Percentiles rank a stretch among this genome's conserved stretches.
Conservation (phyloP, 2,888 invertebrate genomes). For the Lagria hirta region DNA sequence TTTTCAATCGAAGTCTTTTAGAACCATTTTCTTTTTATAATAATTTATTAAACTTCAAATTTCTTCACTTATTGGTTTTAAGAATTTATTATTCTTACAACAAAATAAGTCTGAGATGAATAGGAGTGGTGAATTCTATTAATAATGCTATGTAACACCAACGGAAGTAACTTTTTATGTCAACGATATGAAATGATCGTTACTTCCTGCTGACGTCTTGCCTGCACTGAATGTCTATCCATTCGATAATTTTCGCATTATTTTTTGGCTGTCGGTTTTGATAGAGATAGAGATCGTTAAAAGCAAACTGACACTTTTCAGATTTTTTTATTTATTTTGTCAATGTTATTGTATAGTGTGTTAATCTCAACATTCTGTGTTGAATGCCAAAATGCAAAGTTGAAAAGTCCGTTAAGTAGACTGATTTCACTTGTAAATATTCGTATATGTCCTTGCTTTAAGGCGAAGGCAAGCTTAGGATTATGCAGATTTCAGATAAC, state of each 20-base stretch:
- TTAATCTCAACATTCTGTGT: slow-evolving; percentile 17
- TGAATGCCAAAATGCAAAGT: slow-evolving; percentile 16
- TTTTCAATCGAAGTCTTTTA: slow-evolving; percentile 37
- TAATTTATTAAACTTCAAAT: too few relatives aligned
- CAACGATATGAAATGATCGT: slow-evolving; percentile 36
- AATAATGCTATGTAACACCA: slow-evolving; percentile 15
- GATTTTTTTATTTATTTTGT: slow-evolving; percentile 13
- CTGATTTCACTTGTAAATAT: slow-evolving; percentile 53
- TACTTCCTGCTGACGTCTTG: slow-evolving; percentile 33
- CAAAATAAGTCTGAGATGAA: too few relatives aligned
- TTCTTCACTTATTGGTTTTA: too few relatives aligned
- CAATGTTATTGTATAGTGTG: too few relatives aligned
- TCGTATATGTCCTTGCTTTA: slow-evolving; percentile 47
- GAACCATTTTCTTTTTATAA: too few relatives aligned
- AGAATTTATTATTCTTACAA: too few relatives aligned
- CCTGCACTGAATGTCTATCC: slow-evolving; percentile 32
- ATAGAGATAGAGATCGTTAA: too few relatives aligned
- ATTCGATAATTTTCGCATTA: slow-evolving; percentile 37
- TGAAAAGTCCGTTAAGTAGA: slow-evolving; percentile 48
- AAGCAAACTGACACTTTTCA: too few relatives aligned
- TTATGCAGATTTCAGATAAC: slow-evolving; percentile 54
- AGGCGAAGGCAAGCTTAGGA: slow-evolving; percentile 43
- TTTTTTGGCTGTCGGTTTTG: slow-evolving; percentile 19
- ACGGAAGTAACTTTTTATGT: slow-evolving; percentile 31
- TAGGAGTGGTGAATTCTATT: too few relatives aligned